phyloP scores from a whole-genome alignment of 2,797 vertebrate species.

The Sebastes goodei region DNA sequence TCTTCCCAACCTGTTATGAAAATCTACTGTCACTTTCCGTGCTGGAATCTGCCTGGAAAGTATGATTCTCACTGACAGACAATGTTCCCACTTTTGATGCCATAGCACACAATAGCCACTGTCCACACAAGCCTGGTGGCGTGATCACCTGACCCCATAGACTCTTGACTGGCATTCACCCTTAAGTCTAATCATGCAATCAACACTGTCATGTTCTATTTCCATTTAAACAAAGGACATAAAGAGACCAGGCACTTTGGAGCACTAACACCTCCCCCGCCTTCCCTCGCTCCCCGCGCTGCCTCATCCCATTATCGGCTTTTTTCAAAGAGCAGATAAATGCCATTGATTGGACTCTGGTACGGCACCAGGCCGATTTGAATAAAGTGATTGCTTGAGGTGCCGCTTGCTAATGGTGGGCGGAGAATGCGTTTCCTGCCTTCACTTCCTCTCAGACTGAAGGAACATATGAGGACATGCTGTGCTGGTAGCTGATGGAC shows the following conservation, averaged over 20 bases:
- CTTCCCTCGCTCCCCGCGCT: conserved; percentile 43
- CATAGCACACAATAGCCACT: not conserved
- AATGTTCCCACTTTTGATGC: conserved; percentile 1
- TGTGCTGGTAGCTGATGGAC: conserved; percentile 66
- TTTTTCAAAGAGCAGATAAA: conserved; percentile 81
- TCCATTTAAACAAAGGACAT: conserved; percentile 72
- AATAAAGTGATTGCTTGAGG: conserved; percentile 72
- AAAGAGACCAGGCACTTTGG: conserved; percentile 62
- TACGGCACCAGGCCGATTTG: conserved; percentile 69
- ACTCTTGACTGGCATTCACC: conserved; percentile 50
- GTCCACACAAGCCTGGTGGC: conserved; percentile 16
- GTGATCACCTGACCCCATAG: conserved; percentile 37
- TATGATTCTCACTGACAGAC: conserved; percentile 17
- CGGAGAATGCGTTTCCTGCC: conserved; percentile 55
- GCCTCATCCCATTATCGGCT: conserved; percentile 78
- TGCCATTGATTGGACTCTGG: conserved; percentile 77
- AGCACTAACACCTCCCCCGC: conserved; percentile 50
- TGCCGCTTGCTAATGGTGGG: conserved; percentile 71
- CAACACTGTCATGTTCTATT: conserved; percentile 68
- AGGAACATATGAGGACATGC: conserved; percentile 54
- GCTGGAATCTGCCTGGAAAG: conserved; percentile 2
- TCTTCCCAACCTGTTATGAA: conserved; percentile 30
- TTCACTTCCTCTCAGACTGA: conserved; percentile 58
- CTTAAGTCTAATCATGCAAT: conserved; percentile 62
- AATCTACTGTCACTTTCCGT: not conserved